Evolutionary conservation across 2,797 vertebrate genomes (phyloP).

Genomic region (Bradypodion ventrale): DNA sequence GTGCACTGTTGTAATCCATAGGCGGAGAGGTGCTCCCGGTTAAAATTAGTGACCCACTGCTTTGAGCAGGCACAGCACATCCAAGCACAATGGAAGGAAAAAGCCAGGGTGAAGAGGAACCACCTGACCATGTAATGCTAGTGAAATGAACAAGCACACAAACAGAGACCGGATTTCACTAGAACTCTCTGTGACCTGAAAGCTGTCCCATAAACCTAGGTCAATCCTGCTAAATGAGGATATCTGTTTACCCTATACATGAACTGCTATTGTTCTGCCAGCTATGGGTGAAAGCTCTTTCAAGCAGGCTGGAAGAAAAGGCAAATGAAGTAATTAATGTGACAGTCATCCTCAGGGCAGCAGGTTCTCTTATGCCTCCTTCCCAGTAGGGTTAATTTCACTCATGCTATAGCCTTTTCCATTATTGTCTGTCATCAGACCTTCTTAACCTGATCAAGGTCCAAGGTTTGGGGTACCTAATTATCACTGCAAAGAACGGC

Average conservation of each 20-base stretch:
- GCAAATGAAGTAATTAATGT: slow-evolving; percentile 17
- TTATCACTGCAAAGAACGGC: background rate
- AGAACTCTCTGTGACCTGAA: slow-evolving; percentile 12
- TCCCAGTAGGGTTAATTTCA: slow-evolving; percentile 18
- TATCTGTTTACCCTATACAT: background rate
- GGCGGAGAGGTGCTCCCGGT: background rate
- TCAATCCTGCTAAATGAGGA: background rate
- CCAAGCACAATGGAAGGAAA: background rate
- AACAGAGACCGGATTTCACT: background rate
- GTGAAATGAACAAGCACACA: background rate
- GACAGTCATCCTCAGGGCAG: background rate
- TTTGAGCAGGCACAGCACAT: background rate
- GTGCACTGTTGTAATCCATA: background rate
- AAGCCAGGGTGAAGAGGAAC: background rate
- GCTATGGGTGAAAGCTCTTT: background rate
- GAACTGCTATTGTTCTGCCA: background rate
- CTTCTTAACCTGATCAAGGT: slow-evolving; percentile 1
- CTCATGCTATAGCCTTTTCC: slow-evolving; percentile 20
- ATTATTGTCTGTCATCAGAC: background rate
- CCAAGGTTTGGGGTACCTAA: background rate
- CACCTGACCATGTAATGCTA: background rate
- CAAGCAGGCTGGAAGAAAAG: background rate
- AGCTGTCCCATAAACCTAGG: background rate
- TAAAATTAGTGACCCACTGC: background rate
- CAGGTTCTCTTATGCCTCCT: background rate